phyloP scores from a whole-genome alignment of 2,888 invertebrate species.

The Papilio demoleus region DNA sequence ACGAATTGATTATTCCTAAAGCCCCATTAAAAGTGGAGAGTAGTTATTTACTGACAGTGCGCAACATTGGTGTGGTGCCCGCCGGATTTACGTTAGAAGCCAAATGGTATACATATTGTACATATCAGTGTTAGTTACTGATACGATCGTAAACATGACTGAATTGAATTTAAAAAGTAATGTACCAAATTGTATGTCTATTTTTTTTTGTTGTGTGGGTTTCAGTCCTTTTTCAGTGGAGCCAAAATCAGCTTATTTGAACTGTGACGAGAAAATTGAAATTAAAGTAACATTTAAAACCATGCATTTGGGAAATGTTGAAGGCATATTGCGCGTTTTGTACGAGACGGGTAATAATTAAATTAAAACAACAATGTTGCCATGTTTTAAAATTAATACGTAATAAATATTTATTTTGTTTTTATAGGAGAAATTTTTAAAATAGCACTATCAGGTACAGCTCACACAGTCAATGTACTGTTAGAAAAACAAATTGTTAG shows the following conservation, averaged over 20 bases:
- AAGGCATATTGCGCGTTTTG: constrained; percentile 59
- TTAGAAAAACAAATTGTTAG: constrained; percentile 77
- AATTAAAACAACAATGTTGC: not conserved
- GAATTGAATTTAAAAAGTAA: no score
- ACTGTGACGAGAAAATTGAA: constrained; percentile 74
- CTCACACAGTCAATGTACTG: constrained; percentile 74
- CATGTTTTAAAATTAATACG: not conserved
- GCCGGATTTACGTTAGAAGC: constrained; percentile 67
- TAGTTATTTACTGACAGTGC: constrained; percentile 53
- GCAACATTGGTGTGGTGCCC: constrained; percentile 63
- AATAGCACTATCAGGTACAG: constrained; percentile 71
- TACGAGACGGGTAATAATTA: constrained; percentile 69
- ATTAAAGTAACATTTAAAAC: constrained; percentile 81
- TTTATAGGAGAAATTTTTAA: constrained; percentile 76
- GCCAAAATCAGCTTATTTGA: constrained; percentile 79
- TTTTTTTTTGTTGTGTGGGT: no score
- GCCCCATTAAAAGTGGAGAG: constrained; percentile 70
- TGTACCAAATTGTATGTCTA: no score
- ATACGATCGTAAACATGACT: no score
- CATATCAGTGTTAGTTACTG: no score
- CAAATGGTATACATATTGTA: constrained; percentile 60
- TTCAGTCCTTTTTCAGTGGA: constrained; percentile 80
- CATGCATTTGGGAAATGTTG: constrained; percentile 67
- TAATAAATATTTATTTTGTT: not conserved
- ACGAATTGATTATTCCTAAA: constrained; percentile 63